Conservation (phyloP, 2,113 vertebrate species). For the Oreamnos americanus region DNA sequence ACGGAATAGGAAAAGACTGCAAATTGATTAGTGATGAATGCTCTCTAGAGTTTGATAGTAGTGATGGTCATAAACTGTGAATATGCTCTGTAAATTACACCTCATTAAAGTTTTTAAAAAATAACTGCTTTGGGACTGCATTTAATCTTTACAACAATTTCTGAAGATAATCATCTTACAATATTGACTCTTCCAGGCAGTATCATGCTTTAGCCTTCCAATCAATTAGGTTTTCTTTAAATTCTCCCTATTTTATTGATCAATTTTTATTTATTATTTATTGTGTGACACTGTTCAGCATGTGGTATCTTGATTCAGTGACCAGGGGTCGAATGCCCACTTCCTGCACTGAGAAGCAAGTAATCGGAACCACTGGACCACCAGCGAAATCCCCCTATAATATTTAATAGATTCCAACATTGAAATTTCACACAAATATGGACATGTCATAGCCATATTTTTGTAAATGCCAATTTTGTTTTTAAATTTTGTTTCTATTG, state of each 20-base stretch:
- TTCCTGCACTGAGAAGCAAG: background rate
- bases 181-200: background rate
- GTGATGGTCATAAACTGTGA: background rate
- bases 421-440: background rate
- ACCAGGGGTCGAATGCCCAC: accelerated
- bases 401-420: background rate
- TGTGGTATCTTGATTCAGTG: background rate
- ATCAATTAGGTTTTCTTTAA: background rate
- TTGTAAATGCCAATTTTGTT: background rate
- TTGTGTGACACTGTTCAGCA: background rate
- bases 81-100: background rate
- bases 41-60: background rate
- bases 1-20: background rate
- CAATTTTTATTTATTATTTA: background rate
- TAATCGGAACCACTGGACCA: background rate
- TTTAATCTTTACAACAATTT: background rate
- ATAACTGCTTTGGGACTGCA: background rate
- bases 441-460: background rate
- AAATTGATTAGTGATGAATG: background rate
- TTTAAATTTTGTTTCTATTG: background rate
- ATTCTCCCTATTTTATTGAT: background rate
- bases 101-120: background rate
- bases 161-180: background rate
- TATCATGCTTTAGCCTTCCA: background rate
- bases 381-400: accelerated